Base-by-base conservation (phyloP, 2,888 invertebrate genomes). In the Cabera pusaria region DNA sequence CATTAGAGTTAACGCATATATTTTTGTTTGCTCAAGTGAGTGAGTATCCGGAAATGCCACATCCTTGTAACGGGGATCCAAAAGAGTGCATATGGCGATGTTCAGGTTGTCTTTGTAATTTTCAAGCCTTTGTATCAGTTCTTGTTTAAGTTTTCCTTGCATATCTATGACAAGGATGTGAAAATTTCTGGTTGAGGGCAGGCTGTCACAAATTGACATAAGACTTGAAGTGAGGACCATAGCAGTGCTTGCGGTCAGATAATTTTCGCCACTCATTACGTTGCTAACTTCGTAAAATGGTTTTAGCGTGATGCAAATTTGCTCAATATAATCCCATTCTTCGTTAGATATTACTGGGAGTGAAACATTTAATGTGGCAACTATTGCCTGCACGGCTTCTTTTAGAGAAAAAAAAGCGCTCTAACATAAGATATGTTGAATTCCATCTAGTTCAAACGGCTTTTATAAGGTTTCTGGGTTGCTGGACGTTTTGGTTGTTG, bases 391-490 rank as follows among this genome's bases (percentile, higher is more conserved):
- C 5, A 44, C 3, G 6, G 44, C 38, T 34, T 40, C 39, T 26
- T 32, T 22, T 6, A 44, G 17, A n/a, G 17, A 18, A 24, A 3
- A 10, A n/a, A 28, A 36, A 46, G 20, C 46, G 10, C 8, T 34
- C 28, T 29, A 46, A 20, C 42, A 42, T 46, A 16, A 41, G 8
- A 20, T 40, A 45, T 16, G 33, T 43, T 14, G 43, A 43, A 16
- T 36, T 42, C 32, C 42, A 36, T 14, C 31, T 36, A 6, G 36
- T 36, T 5, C 24, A 27, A 19, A 34, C 14, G n/a, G 28, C 28
- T 20, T 19, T 25, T 14, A 41, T 6, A 20, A 41, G 25, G 11
- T 16, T 18, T 18, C 22, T 36, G 6, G 36, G 23, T 18, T 22
- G 27, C 12, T 23, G 16, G 11, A 35, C 9, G 23, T 35, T 35